Percentiles rank a stretch among this genome's conserved stretches.
These are phyloP conservation scores for Tyto alba DNA, from an alignment of 2,113 vertebrate species.

Conservation along the genomic window DNA sequence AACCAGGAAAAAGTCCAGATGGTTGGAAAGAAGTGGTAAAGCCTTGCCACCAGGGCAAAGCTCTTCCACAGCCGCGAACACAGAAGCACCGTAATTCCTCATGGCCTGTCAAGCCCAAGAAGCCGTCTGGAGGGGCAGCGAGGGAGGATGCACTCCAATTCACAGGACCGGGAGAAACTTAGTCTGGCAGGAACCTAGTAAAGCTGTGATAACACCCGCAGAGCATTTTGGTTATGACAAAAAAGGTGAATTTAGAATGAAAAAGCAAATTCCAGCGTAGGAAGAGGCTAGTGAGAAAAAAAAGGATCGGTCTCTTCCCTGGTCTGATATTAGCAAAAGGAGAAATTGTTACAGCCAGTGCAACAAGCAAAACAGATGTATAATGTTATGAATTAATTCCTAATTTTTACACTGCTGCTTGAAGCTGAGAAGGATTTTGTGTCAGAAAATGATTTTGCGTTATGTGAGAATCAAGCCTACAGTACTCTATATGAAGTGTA, in stretches of 20 bases:
- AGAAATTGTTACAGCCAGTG: neutral
- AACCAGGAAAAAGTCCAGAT: neutral
- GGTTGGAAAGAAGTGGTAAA: neutral
- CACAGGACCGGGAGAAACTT: neutral
- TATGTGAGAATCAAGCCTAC: neutral
- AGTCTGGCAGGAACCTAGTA: neutral
- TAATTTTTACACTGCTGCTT: neutral
- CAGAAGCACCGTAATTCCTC: neutral
- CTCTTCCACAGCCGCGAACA: neutral
- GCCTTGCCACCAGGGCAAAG: neutral
- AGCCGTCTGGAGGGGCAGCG: fast-evolving
- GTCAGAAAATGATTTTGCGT: neutral
- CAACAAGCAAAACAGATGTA: neutral
- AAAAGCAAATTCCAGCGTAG: neutral
- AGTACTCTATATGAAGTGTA: neutral
- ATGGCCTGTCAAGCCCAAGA: neutral
- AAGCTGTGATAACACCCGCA: fast-evolving
- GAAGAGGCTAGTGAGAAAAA: neutral
- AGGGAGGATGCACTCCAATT: neutral
- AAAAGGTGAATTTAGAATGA: neutral
- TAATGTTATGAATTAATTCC: neutral
- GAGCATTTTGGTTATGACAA: neutral
- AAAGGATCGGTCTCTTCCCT: neutral
- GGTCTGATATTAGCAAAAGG: neutral
- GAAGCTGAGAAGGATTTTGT: neutral